Percentiles rank a stretch among this genome's conserved stretches.
Conservation (phyloP, 2,797 vertebrate genomes). For the Limnodromus scolopaceus region DNA sequence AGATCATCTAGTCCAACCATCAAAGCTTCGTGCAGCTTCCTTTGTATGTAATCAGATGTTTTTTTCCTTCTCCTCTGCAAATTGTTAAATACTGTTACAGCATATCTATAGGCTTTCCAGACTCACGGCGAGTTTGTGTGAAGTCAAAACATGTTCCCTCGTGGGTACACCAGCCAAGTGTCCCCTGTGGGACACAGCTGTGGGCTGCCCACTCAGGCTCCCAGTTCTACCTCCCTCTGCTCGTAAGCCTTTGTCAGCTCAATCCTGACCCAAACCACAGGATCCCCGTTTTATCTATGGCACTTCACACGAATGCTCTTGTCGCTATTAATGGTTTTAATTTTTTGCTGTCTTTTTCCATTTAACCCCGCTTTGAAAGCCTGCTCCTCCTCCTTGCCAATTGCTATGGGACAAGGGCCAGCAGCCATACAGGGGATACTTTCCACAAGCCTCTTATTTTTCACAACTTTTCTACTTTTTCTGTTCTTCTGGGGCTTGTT, state of each 20-base stretch:
- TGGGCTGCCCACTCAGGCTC: neutral
- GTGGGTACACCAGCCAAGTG: rapidly evolving
- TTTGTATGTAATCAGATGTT: neutral
- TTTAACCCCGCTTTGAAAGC: neutral
- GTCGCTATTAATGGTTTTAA: neutral
- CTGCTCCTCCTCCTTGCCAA: neutral
- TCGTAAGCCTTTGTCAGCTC: neutral
- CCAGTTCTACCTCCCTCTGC: rapidly evolving
- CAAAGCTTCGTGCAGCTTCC: neutral
- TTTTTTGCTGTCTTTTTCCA: neutral
- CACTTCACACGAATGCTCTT: neutral
- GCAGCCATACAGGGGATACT: neutral
- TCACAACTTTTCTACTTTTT: neutral
- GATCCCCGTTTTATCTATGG: neutral
- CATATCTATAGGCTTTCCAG: neutral
- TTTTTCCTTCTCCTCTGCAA: neutral
- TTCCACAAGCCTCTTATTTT: neutral
- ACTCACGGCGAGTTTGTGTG: neutral
- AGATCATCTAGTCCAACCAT: too few relatives aligned
- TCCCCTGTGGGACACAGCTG: too few relatives aligned
- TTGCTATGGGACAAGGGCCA: neutral
- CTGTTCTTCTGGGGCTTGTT: neutral
- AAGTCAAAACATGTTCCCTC: neutral
- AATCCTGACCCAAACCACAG: neutral
- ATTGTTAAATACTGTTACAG: neutral